Evolutionary conservation across 2,888 invertebrate genomes (phyloP).

Genomic region (Chloroclystis v-ata): DNA sequence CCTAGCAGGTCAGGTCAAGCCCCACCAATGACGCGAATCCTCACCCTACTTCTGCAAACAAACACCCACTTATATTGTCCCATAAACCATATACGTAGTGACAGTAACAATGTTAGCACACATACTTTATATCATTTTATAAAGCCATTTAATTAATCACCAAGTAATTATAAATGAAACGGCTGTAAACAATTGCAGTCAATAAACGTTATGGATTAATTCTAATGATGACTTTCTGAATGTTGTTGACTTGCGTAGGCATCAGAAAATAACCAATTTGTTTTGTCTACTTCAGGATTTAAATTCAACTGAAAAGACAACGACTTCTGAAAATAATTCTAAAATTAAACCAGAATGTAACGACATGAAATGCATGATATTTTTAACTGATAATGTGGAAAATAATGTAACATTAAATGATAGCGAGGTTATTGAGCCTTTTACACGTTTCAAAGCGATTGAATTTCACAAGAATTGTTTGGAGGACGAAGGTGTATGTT

Average conservation of each 20-base stretch:
- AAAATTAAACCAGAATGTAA: background rate
- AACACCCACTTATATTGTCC: slow-evolving; percentile 22
- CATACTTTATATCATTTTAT: slow-evolving; percentile 3
- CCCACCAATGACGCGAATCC: slow-evolving; percentile 22
- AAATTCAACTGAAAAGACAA: slow-evolving; percentile 8
- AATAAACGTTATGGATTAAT: slow-evolving; percentile 8
- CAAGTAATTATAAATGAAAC: slow-evolving; percentile 1
- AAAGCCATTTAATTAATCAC: slow-evolving; percentile 8
- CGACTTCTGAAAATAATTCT: slow-evolving; percentile 12
- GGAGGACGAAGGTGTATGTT: slow-evolving; percentile 32
- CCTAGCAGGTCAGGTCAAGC: slow-evolving; percentile 37
- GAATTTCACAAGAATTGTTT: slow-evolving; percentile 28
- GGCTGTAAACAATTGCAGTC: slow-evolving; percentile 12
- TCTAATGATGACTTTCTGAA: slow-evolving; percentile 5
- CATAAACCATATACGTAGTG: slow-evolving; percentile 3
- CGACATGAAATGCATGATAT: no score
- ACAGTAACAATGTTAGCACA: slow-evolving; percentile 14
- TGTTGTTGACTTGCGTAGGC: slow-evolving; percentile 9
- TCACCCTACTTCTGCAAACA: slow-evolving; percentile 27
- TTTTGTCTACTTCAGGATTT: slow-evolving; percentile 19
- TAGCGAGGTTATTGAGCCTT: background rate
- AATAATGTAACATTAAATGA: background rate
- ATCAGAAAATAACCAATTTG: slow-evolving; percentile 7
- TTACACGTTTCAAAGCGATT: background rate
- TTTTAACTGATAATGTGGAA: no score